phyloP scores from a whole-genome alignment of 2,797 vertebrate genomes.

The Poecilia wingei region DNA sequence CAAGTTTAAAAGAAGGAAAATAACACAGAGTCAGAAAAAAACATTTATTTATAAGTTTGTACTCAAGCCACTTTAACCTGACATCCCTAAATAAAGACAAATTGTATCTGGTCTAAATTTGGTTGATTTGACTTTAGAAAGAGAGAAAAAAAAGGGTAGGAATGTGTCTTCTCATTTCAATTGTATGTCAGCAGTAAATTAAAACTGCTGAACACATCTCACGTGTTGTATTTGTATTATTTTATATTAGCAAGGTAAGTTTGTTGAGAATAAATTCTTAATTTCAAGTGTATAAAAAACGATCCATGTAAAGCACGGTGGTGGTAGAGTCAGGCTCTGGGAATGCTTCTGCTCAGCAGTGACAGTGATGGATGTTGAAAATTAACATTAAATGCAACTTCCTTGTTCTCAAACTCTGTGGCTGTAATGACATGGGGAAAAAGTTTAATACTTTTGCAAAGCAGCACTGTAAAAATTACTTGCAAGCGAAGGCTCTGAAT shows the following conservation, averaged over 20 bases:
- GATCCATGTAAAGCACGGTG: neutral
- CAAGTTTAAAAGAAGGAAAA: neutral
- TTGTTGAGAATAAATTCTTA: no score
- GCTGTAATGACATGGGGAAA: neutral
- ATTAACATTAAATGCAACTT: neutral
- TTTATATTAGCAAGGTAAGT: no score
- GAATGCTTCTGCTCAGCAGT: neutral
- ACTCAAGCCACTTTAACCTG: neutral
- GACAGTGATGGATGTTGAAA: neutral
- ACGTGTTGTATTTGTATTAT: no score
- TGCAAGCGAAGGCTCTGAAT: constrained; percentile 42
- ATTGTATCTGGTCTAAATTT: no score
- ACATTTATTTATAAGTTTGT: neutral
- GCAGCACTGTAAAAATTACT: neutral
- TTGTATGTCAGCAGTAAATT: no score
- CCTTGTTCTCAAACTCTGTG: neutral
- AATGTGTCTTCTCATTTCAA: no score
- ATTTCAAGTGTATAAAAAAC: no score
- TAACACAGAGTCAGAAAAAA: neutral
- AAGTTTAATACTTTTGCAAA: neutral
- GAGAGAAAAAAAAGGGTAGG: no score
- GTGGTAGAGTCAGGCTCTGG: neutral
- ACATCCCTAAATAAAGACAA: neutral
- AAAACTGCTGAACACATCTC: no score
- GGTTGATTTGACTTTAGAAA: no score